These are phyloP conservation scores for Hippocampus zosterae DNA, from an alignment of 2,113 vertebrate genomes.

Conservation along the genomic window DNA sequence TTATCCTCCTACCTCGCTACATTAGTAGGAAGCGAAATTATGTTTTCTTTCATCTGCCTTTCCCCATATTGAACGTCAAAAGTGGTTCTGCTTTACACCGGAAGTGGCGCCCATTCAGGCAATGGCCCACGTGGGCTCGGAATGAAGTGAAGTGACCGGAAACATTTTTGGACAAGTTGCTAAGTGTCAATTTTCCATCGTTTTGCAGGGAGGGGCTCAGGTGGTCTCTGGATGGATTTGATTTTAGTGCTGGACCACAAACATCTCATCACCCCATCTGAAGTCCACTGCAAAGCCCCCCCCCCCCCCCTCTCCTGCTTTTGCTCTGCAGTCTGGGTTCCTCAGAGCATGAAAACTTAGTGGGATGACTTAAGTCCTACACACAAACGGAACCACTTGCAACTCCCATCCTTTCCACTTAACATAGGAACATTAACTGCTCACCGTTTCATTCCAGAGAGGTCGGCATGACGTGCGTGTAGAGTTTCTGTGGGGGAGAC, in stretches of 20 bases:
- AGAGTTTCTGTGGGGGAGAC: slow-evolving; percentile 9
- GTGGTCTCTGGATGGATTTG: slow-evolving; percentile 39
- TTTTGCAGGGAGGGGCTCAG: slow-evolving; percentile 32
- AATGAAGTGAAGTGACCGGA: not conserved
- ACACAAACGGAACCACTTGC: not conserved
- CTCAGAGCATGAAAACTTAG: slow-evolving; percentile 21
- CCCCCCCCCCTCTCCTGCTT: too few species aligned
- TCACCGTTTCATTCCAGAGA: slow-evolving; percentile 7
- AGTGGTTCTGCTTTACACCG: too few species aligned
- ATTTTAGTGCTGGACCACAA: slow-evolving; percentile 59
- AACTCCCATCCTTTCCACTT: not conserved
- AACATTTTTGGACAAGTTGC: not conserved
- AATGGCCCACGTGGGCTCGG: too few species aligned
- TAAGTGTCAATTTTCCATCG: not conserved
- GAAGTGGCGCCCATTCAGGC: too few species aligned
- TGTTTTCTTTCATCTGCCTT: too few species aligned
- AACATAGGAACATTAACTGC: not conserved
- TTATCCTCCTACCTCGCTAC: too few species aligned
- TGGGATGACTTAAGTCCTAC: slow-evolving; percentile 4
- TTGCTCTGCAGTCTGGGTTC: slow-evolving; percentile 20
- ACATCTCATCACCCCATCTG: slow-evolving; percentile 38
- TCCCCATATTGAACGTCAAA: too few species aligned
- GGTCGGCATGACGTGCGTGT: slow-evolving; percentile 5
- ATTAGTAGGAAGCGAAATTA: too few species aligned
- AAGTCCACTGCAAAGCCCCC: slow-evolving; percentile 36